Conservation (phyloP, 2,888 invertebrate genomes). For the Silvanus unidentatus region DNA sequence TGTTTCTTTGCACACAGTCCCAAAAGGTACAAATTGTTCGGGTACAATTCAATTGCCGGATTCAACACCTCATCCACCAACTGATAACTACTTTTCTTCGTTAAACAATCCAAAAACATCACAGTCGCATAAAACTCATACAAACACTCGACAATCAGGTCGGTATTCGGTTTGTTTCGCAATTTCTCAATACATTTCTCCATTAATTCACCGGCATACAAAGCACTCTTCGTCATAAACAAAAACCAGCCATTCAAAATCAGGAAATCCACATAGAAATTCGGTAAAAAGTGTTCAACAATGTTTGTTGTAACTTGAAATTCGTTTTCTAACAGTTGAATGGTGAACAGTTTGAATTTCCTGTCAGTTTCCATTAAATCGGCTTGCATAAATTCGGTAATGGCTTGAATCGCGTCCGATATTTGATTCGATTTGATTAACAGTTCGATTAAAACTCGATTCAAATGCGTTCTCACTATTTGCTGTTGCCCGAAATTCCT, state of each 20-base stretch:
- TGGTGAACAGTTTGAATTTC: slow-evolving; percentile 38
- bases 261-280: slow-evolving; percentile 50
- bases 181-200: slow-evolving; percentile 35
- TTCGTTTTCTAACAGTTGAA: slow-evolving; percentile 29
- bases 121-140: slow-evolving; percentile 44
- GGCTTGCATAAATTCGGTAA: background rate
- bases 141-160: slow-evolving; percentile 36
- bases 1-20: slow-evolving; percentile 49
- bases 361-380: slow-evolving; percentile 31
- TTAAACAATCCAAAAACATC: slow-evolving; percentile 37
- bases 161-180: slow-evolving; percentile 21
- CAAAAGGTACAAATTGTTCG: slow-evolving; percentile 55
- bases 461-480: slow-evolving; percentile 42
- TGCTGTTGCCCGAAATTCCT: slow-evolving; percentile 30
- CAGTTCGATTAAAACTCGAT: slow-evolving; percentile 39
- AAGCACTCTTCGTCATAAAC: slow-evolving; percentile 41
- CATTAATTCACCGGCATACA: slow-evolving; percentile 39
- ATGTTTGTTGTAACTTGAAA: slow-evolving; percentile 21
- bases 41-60: slow-evolving; percentile 48
- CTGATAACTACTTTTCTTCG: slow-evolving; percentile 39
- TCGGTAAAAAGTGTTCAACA: slow-evolving; percentile 48
- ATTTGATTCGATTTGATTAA: background rate
- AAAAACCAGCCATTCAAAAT: slow-evolving; percentile 52
- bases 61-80: slow-evolving; percentile 43
- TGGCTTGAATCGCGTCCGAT: slow-evolving; percentile 14